Evolutionary conservation across 2,113 vertebrate species (phyloP), one percentile per base, ranked within the genome.

Genomic region (Grantiella picta): DNA sequence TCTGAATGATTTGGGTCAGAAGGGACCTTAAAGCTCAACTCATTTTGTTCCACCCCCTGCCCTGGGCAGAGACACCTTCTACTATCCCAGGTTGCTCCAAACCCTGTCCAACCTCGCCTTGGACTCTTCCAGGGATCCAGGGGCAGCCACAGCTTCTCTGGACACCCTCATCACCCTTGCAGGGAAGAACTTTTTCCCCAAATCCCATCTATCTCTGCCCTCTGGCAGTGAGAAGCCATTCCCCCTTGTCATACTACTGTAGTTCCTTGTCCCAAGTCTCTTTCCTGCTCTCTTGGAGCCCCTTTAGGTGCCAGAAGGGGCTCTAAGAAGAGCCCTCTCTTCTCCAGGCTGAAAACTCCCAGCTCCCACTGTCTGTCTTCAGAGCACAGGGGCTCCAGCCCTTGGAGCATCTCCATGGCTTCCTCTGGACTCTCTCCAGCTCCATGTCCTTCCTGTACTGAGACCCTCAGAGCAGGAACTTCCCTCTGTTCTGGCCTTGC

Each of bases 101-200:
- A 20, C 9, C 20, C 19, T 0, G 0, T 40, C 33, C 24, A 38
- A 0, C n/a, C 28, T 47, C 28, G 8, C 9, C 28, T 38, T n/a
- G 53, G 12, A 20, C 36, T 12, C 25, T 50, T 15, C 16, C 25
- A 80, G 57, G 42, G 9, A 42, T 49, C 20, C 47, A 49, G 49
- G 6, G 14, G 17, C 35, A 88, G 21, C 49, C 66, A 42, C 35
- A 71, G 36, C 36, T 59, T 0, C 28, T 38, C 45, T 68, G 61
- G 12, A 3, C 9, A 59, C 0, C 14, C 52, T 82, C 0, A 0
- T 0, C 36, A 52, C 11, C 11, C 15, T 38, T 33, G 17, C 19
- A 52, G 52, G 0, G 0, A 17, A 21, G 1, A 59, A 11, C 24
- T 45, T 66, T 2, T 23, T 66, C 1, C 45, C 19, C 44, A 44